Base-by-base conservation (phyloP, 2,797 vertebrate genomes). In the Catamblyrhynchus diadema region DNA sequence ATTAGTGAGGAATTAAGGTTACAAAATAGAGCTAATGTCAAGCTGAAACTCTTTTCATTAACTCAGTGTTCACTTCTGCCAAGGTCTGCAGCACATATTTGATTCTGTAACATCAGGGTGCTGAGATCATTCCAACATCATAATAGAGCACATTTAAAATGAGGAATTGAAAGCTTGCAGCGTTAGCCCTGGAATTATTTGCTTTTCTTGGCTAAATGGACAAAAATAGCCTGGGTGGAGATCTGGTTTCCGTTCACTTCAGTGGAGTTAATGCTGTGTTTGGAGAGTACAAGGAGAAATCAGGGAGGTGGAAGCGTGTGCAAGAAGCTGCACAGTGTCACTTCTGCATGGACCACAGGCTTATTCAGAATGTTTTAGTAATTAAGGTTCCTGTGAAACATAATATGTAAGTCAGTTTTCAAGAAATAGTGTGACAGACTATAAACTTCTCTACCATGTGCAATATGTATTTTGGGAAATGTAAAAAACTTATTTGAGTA, bases 21-120 rank as follows among this genome's bases (percentile, higher is more conserved):
- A 79, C 53, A 75, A 95, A 96, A 90, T 23, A 80, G 64, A 96
- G n/a, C 1, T 23, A 91, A 91, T 44, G 48, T 73, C 85, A 94
- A 91, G 62, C 37, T 3, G 21, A 93, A 95, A 96, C 59, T 79
- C 82, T 92, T 94, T 93, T 94, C 82, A 91, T 91, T 95, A 90
- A 86, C 85, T 81, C 73, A 67, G 0, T 57, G 23, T 51, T 86
- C 54, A 66, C 70, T 94, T 92, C 59, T 93, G 87, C 69, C 85
- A 94, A 94, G 79, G 51, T 81, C 81, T 86, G 75, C 69, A 90
- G 86, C 85, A 79, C 89, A 64, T 78, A 89, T n/a, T 94, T 83
- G 92, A 94, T 84, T 86, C 81, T 88, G 73, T 77, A 88, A 64
- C 77, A 94, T 94, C 91, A 60, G 18, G n/a, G 89, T 56, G 87